Conservation (phyloP, 1,140 invertebrate species). For the Parasteatoda tepidariorum region DNA sequence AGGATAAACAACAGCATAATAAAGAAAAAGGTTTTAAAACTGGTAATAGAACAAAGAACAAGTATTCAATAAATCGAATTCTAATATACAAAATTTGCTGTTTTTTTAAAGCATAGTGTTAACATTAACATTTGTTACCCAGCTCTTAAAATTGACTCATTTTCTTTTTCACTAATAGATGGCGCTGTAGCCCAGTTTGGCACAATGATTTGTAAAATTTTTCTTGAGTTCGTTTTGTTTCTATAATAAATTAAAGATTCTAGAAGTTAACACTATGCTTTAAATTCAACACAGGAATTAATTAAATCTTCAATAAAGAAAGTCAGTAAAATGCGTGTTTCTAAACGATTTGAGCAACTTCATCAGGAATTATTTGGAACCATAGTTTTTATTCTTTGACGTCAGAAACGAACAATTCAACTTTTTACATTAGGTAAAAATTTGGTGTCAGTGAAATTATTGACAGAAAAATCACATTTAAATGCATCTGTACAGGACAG, state of each 20-base stretch:
- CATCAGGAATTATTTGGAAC: background rate
- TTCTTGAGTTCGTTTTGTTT: background rate
- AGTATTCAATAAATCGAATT: background rate
- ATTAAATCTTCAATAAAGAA: no score
- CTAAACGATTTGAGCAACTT: background rate
- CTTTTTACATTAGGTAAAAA: slow-evolving; percentile 29
- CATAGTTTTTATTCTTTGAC: slow-evolving; percentile 20
- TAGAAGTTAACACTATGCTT: slow-evolving; percentile 33
- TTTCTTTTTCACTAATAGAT: slow-evolving; percentile 41
- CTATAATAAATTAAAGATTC: background rate
- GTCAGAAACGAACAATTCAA: slow-evolving; percentile 14
- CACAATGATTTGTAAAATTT: slow-evolving; percentile 7
- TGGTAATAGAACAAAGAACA: background rate
- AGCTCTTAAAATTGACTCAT: background rate
- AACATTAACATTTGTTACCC: background rate
- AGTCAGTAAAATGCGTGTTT: no score
- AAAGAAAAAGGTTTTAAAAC: slow-evolving; percentile 24
- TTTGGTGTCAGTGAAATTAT: background rate
- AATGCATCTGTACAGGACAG: slow-evolving; percentile 48
- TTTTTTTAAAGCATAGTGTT: slow-evolving; percentile 25
- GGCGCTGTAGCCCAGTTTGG: slow-evolving; percentile 11
- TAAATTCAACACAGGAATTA: no score
- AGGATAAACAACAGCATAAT: slow-evolving; percentile 45
- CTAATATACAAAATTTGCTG: background rate
- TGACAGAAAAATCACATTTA: background rate